These are phyloP conservation scores for Gallinago undulata DNA, from an alignment of 2,113 vertebrate genomes.

Conservation along the genomic window DNA sequence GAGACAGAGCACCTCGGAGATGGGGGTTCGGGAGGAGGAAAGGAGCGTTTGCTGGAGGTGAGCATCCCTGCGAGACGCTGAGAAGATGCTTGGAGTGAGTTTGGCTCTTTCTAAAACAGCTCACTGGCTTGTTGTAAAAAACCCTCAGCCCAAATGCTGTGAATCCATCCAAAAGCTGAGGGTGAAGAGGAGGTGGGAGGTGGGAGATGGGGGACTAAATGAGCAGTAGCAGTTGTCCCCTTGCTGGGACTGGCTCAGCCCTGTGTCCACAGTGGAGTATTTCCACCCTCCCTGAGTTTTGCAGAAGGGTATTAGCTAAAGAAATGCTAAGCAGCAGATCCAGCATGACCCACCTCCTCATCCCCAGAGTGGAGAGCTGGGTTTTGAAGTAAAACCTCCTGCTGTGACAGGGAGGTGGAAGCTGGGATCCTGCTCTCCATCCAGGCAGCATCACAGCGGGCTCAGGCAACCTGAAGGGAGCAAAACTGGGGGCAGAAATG, in stretches of 20 bases:
- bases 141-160: neutral
- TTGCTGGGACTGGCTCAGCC: neutral
- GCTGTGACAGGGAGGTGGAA: neutral
- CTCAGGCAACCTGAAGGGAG: neutral
- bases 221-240: neutral
- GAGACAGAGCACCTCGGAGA: neutral
- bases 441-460: rapidly evolving
- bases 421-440: rapidly evolving
- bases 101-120: neutral
- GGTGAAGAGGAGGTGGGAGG: neutral
- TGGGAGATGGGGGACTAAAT: neutral
- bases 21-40: neutral
- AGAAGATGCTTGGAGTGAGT: neutral
- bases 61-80: neutral
- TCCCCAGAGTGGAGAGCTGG: neutral
- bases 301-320: neutral
- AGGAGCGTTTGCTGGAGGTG: neutral
- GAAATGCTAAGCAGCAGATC: neutral
- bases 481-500: neutral
- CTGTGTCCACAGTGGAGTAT: neutral
- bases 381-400: neutral
- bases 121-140: neutral
- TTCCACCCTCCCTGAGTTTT: neutral
- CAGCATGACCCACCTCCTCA: neutral
- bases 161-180: neutral